Percentiles rank a stretch among this genome's conserved stretches.
Conservation (phyloP, 2,797 vertebrate genomes). For the Graptemys geographica region DNA sequence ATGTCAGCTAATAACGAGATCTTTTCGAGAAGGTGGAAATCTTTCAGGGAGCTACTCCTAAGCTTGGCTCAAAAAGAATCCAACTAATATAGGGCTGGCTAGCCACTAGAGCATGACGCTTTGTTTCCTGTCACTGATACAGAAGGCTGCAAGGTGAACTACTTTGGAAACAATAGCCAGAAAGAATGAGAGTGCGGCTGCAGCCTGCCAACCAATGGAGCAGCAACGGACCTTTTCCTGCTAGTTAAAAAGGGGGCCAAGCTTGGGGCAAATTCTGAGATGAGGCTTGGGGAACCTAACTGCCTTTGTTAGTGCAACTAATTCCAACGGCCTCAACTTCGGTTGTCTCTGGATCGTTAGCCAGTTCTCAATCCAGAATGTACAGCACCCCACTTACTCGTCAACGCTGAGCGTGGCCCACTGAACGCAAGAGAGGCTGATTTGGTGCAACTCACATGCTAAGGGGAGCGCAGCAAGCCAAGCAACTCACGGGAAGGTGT, state of each 20-base stretch:
- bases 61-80: accelerated
- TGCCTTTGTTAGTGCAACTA: accelerated
- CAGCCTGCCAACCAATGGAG: background rate
- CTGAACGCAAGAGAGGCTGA: background rate
- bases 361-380: background rate
- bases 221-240: accelerated
- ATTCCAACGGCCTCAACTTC: accelerated
- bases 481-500: background rate
- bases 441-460: background rate
- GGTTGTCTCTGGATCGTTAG: background rate
- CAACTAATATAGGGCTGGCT: accelerated
- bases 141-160: background rate
- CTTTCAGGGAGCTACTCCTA: background rate
- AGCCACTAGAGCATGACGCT: background rate
- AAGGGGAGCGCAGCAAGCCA: background rate
- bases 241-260: background rate
- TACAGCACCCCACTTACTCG: background rate
- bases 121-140: accelerated
- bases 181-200: background rate
- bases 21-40: background rate
- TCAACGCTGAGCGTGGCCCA: background rate
- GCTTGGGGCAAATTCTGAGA: background rate
- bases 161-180: background rate
- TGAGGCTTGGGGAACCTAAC: background rate
- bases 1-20: background rate